These are phyloP conservation scores for Anadara kagoshimensis DNA, from an alignment of 1,140 invertebrate species.

Conservation along the genomic window DNA sequence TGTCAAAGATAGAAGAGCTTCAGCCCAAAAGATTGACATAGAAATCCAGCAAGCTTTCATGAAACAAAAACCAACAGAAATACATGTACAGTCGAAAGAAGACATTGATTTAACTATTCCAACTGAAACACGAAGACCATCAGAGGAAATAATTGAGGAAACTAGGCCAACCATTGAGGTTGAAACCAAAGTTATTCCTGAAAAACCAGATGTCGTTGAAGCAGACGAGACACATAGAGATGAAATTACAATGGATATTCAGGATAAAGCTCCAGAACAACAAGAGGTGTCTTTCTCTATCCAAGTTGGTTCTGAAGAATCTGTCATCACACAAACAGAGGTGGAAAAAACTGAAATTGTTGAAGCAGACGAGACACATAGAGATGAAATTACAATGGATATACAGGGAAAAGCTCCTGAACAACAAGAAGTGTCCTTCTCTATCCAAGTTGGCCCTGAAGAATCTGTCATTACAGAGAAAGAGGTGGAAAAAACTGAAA, in stretches of 20 bases:
- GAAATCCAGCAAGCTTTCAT: constrained; percentile 62
- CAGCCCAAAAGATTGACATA: constrained; percentile 63
- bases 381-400: constrained; percentile 26
- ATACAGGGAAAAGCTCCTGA: background rate
- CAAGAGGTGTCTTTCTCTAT: background rate
- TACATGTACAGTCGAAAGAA: constrained; percentile 44
- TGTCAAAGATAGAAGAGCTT: constrained; percentile 36
- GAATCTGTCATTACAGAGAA: constrained; percentile 17
- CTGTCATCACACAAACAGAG: constrained; percentile 27
- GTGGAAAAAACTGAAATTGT: constrained; percentile 25
- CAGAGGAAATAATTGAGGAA: constrained; percentile 60
- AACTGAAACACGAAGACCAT: constrained; percentile 52
- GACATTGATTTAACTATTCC: constrained; percentile 27
- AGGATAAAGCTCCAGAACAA: background rate
- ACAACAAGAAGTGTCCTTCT: background rate
- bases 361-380: constrained; percentile 44
- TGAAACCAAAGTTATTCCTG: constrained; percentile 1
- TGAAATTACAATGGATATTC: background rate
- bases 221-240: background rate
- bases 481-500: background rate
- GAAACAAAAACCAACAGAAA: constrained; percentile 60
- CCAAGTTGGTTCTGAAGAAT: constrained; percentile 6
- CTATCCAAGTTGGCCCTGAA: background rate
- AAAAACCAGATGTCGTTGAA: constrained; percentile 7
- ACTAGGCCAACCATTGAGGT: constrained; percentile 52